Conservation (phyloP, 2,113 vertebrate genomes). For the Cryptoleucopteryx plumbea region DNA sequence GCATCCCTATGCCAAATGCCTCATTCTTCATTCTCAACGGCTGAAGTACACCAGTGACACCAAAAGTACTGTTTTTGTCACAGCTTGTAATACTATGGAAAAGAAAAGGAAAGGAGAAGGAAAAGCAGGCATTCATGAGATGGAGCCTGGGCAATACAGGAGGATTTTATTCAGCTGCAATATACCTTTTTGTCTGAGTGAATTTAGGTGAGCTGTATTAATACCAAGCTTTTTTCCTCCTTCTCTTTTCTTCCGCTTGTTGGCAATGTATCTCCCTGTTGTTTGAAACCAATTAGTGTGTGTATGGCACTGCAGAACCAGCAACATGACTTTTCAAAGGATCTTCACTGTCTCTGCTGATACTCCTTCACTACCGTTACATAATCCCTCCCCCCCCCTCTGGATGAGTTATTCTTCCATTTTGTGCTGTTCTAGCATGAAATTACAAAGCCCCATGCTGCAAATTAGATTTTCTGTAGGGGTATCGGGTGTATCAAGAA, state of each 20-base stretch:
- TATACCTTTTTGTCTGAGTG: neutral
- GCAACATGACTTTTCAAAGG: neutral
- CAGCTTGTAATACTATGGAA: neutral
- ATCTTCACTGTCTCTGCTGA: constrained; percentile 23
- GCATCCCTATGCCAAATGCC: neutral
- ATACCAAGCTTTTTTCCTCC: neutral
- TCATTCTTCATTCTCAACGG: neutral
- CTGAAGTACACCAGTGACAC: neutral
- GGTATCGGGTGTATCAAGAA: constrained; percentile 48
- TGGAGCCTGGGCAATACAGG: neutral
- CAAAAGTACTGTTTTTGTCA: neutral
- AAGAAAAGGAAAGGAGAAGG: neutral
- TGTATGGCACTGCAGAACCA: neutral
- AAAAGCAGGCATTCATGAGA: neutral
- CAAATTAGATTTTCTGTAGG: constrained; percentile 58
- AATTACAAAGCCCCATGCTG: constrained; percentile 59
- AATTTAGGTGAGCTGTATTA: constrained; percentile 9
- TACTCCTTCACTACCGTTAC: constrained; percentile 24
- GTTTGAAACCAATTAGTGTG: constrained; percentile 33
- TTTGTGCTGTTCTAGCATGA: constrained; percentile 71
- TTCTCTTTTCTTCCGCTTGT: neutral
- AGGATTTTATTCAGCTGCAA: neutral
- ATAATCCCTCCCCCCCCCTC: constrained; percentile 27
- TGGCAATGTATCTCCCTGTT: neutral
- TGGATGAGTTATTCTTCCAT: constrained; percentile 61